A percentile compares a stretch with the other conserved stretches of the same genome.
Conservation (phyloP, 2,797 vertebrate genomes). For the Pseudochirops cupreus region DNA sequence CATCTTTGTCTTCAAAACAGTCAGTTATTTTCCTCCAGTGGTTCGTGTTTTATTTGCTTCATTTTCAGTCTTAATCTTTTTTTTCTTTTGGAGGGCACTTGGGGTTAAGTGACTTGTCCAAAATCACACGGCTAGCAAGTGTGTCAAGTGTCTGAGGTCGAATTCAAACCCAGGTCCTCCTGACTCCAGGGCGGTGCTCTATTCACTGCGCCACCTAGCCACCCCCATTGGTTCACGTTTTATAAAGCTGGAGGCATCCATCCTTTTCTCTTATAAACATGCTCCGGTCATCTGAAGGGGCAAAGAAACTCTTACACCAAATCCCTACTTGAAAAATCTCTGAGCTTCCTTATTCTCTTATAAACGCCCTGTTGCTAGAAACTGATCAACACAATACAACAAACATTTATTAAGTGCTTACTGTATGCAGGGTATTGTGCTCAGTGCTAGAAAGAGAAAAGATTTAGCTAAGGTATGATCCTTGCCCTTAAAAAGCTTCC, state of each 20-base stretch:
- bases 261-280: neutral
- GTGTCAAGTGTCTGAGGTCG: too few relatives aligned
- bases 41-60: neutral
- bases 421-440: neutral
- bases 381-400: neutral
- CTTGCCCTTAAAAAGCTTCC: neutral
- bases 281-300: neutral
- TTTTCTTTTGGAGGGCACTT: too few relatives aligned
- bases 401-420: neutral
- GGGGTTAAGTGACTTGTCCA: too few relatives aligned
- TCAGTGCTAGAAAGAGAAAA: neutral
- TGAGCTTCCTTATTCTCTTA: neutral
- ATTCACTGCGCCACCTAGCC: too few relatives aligned
- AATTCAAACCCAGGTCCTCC: too few relatives aligned
- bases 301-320: neutral
- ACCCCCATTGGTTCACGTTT: neutral
- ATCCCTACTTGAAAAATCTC: neutral
- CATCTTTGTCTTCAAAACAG: neutral
- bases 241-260: neutral
- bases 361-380: neutral
- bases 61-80: too few relatives aligned
- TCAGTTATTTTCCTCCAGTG: neutral
- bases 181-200: too few relatives aligned
- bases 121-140: too few relatives aligned
- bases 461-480: neutral